Evolutionary conservation across 2,113 vertebrate genomes (phyloP).

Genomic region (Syngnathus floridae): DNA sequence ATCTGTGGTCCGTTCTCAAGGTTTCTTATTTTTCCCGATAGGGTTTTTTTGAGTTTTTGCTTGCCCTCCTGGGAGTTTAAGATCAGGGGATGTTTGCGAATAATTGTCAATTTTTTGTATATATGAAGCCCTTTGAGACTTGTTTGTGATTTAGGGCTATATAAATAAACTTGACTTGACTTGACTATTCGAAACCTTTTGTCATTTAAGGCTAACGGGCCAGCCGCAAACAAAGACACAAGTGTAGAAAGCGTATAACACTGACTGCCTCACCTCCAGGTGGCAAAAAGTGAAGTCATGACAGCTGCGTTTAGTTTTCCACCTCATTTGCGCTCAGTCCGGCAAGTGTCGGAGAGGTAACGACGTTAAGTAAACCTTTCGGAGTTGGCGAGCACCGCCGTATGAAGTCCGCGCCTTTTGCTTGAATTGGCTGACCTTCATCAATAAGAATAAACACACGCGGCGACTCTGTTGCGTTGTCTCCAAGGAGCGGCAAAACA

Average conservation of each 20-base stretch:
- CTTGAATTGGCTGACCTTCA: neutral
- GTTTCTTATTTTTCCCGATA: too few relatives aligned
- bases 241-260: neutral
- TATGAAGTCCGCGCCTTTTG: neutral
- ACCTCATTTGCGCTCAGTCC: neutral
- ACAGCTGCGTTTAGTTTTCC: constrained; percentile 1
- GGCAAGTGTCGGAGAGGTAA: neutral
- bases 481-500: neutral
- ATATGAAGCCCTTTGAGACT: too few relatives aligned
- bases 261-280: neutral
- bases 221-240: neutral
- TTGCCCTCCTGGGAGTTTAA: too few relatives aligned
- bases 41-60: too few relatives aligned
- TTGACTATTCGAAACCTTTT: neutral
- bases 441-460: constrained; percentile 1
- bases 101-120: too few relatives aligned
- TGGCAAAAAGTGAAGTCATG: constrained; percentile 2
- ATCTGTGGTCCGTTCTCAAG: too few relatives aligned
- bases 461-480: neutral
- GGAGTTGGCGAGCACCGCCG: neutral
- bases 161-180: too few relatives aligned
- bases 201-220: neutral
- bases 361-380: neutral
- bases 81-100: too few relatives aligned
- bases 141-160: too few relatives aligned